phyloP scores from a whole-genome alignment of 2,113 vertebrate genomes.

The Heterotilapia buettikoferi region DNA sequence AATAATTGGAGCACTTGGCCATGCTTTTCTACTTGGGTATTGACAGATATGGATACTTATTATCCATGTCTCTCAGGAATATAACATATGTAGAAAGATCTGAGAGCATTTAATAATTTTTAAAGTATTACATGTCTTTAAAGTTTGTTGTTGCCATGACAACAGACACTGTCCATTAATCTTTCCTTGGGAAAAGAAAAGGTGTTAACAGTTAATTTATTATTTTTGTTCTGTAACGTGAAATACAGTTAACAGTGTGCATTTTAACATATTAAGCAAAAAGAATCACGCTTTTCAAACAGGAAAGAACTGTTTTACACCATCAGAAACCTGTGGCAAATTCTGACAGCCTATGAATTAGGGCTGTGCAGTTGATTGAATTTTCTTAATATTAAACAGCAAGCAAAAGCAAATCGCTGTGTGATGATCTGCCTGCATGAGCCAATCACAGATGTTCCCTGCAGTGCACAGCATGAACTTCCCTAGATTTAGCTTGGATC shows the following conservation, averaged over 20 bases:
- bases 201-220: neutral
- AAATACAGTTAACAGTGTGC: neutral
- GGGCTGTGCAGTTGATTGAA: neutral
- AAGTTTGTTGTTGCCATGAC: neutral
- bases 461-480: neutral
- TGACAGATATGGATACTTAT: neutral
- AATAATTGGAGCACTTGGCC: neutral
- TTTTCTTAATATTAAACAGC: neutral
- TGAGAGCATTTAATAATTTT: neutral
- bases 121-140: neutral
- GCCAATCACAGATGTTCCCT: neutral
- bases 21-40: neutral
- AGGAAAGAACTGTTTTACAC: neutral
- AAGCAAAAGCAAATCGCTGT: neutral
- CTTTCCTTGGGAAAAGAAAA: neutral
- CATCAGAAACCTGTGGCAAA: neutral
- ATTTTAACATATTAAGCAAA: neutral
- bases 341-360: neutral
- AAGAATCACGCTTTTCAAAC: neutral
- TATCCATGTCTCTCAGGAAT: neutral
- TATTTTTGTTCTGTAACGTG: neutral
- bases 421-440: neutral
- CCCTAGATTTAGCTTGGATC: neutral
- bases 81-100: neutral
- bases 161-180: neutral